Conservation (phyloP, 2,797 vertebrate genomes). For the Epinephelus coioides region DNA sequence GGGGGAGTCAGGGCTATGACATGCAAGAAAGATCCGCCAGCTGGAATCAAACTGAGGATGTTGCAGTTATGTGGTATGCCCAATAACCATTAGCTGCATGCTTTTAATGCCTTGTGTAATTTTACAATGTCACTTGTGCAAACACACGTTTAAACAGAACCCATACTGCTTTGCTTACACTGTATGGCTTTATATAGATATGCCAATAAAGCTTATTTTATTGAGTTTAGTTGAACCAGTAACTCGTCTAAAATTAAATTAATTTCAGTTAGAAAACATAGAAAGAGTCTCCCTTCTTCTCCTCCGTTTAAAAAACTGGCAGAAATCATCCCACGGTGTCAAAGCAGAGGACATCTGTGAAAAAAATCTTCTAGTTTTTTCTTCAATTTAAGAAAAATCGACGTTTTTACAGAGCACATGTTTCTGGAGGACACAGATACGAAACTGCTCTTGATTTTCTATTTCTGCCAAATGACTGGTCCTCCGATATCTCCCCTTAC, state of each 20-base stretch:
- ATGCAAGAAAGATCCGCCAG: not conserved
- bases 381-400: conserved; percentile 55
- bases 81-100: not conserved
- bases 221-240: conserved; percentile 52
- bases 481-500: conserved; percentile 62
- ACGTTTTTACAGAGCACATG: conserved; percentile 55
- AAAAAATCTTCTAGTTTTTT: conserved; percentile 20
- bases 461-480: conserved; percentile 69
- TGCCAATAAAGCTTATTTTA: conserved; percentile 17
- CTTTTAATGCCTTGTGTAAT: not conserved
- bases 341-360: conserved; percentile 31
- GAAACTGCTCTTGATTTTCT: conserved; percentile 67
- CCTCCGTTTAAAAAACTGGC: conserved; percentile 25
- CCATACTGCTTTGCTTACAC: conserved; percentile 12
- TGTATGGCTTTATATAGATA: conserved; percentile 14
- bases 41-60: not conserved
- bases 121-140: conserved; percentile 10
- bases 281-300: conserved; percentile 1
- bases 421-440: conserved; percentile 68
- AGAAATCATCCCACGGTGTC: conserved; percentile 28
- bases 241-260: conserved; percentile 59
- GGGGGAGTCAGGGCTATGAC: not conserved
- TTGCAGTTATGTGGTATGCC: not conserved
- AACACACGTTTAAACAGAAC: conserved; percentile 22
- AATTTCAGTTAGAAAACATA: conserved; percentile 32